Evolutionary conservation across 2,888 invertebrate genomes (phyloP), one percentile per base, ranked within the genome.

Genomic region (Linnaemya vulpina): DNA sequence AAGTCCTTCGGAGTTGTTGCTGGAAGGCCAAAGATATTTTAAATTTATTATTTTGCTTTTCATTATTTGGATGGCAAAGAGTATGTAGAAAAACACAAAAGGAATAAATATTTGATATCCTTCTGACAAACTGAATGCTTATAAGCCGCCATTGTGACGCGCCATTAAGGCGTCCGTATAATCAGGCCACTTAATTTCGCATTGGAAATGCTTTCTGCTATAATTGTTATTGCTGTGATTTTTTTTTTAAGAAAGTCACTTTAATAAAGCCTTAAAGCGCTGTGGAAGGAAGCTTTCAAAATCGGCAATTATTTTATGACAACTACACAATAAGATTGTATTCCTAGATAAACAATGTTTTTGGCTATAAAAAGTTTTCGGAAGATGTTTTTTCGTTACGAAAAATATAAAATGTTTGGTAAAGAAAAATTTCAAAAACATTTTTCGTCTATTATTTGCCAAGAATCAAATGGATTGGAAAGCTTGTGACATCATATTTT

Each of bases 121-220:
- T 60, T 35, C 35, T 17, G 38, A 35, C 38, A 60, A 60, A 38
- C 17, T 60, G 60, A 7, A 17, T 60, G 8, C 9, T 38, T 38
- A 38, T 38, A 60, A 17, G 38, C 60, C n/a, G 60, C 60, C 60
- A 60, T 10, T 38, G 17, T 60, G 60, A 38, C 60, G 60, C 60
- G 60, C n/a, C 60, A 60, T 17, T 35, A 38, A 60, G 60, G 38
- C 60, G 60, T 60, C 60, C 30, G 4, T 38, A 60, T 60, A 60
- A 58, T 35, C 30, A 60, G 60, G 35, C 38, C 60, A 60, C 38
- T 60, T 60, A 60, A 38, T 60, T 60, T 60, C 5, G 11, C 4
- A 60, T 60, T 35, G 35, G 17, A 38, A 60, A 38, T 58, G 38
- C 38, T 60, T 38, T 20, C 11, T 38, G n/a, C n/a, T 30, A 53